A percentile compares a stretch with the other conserved stretches of the same genome.
Conservation (phyloP, 23 tunicate species). For the Ascidia mentula region DNA sequence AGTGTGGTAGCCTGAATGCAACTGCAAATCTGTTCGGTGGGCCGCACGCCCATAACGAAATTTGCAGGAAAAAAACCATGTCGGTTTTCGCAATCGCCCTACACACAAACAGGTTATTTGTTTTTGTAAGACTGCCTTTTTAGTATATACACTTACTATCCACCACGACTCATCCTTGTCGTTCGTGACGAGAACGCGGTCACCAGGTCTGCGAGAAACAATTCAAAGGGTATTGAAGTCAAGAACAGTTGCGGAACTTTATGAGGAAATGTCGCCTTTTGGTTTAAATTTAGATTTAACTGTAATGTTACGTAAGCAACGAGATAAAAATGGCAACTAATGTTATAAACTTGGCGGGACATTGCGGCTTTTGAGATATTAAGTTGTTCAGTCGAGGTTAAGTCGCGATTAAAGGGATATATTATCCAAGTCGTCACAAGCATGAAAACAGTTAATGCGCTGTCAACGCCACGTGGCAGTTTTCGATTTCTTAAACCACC, state of each 20-base stretch:
- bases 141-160: conserved; percentile 41
- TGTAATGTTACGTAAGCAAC: too few relatives aligned
- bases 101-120: not conserved
- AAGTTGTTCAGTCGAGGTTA: too few relatives aligned
- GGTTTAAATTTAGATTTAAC: too few relatives aligned
- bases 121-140: not conserved
- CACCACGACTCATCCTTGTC: conserved; percentile 85
- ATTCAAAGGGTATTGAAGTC: not conserved
- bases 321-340: too few relatives aligned
- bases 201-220: conserved; percentile 58
- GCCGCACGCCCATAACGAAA: conserved; percentile 52
- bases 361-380: too few relatives aligned
- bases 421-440: not conserved
- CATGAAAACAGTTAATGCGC: not conserved
- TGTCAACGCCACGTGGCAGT: not conserved
- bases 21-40: conserved; percentile 30
- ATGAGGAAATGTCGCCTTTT: too few relatives aligned
- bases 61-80: conserved; percentile 80
- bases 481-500: not conserved
- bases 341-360: too few relatives aligned
- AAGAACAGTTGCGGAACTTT: not conserved
- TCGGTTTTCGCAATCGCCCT: conserved; percentile 67
- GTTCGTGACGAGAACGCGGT: conserved; percentile 41
- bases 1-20: conserved; percentile 29
- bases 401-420: too few relatives aligned